phyloP scores from a whole-genome alignment of 2,888 invertebrate species.

The Chrysopilus asiliformis region DNA sequence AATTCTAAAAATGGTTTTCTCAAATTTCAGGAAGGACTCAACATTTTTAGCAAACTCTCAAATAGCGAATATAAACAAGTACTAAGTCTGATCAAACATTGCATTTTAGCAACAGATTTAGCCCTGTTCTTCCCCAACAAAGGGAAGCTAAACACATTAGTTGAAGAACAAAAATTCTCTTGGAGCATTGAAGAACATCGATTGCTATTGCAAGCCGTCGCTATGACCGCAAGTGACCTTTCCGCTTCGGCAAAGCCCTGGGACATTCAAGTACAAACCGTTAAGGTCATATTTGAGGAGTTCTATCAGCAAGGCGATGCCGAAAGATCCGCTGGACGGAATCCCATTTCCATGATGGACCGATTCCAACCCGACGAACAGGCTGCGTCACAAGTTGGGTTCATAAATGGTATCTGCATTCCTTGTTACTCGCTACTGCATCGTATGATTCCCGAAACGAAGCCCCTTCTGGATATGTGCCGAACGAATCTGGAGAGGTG shows the following conservation, averaged over 20 bases:
- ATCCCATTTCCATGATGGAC: constrained; percentile 73
- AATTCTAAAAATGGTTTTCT: constrained; percentile 2
- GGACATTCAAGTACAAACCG: constrained; percentile 66
- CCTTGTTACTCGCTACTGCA: constrained; percentile 63
- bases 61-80: constrained; percentile 65
- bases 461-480: constrained; percentile 55
- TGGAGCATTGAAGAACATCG: constrained; percentile 56
- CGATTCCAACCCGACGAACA: constrained; percentile 57
- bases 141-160: constrained; percentile 43
- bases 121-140: constrained; percentile 70
- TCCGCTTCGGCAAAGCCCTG: constrained; percentile 77
- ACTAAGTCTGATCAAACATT: constrained; percentile 60
- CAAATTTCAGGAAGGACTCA: constrained; percentile 60
- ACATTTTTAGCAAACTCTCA: constrained; percentile 62
- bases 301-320: constrained; percentile 70
- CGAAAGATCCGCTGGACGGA: constrained; percentile 50
- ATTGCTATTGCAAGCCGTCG: constrained; percentile 54
- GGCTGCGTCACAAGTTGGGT: constrained; percentile 65
- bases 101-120: constrained; percentile 74
- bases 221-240: constrained; percentile 74
- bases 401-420: constrained; percentile 64
- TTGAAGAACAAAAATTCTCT: constrained; percentile 43
- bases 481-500: constrained; percentile 46
- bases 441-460: constrained; percentile 54
- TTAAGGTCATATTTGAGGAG: constrained; percentile 68